Evolutionary conservation across 2,113 vertebrate genomes (phyloP).

Genomic region (Menura novaehollandiae): DNA sequence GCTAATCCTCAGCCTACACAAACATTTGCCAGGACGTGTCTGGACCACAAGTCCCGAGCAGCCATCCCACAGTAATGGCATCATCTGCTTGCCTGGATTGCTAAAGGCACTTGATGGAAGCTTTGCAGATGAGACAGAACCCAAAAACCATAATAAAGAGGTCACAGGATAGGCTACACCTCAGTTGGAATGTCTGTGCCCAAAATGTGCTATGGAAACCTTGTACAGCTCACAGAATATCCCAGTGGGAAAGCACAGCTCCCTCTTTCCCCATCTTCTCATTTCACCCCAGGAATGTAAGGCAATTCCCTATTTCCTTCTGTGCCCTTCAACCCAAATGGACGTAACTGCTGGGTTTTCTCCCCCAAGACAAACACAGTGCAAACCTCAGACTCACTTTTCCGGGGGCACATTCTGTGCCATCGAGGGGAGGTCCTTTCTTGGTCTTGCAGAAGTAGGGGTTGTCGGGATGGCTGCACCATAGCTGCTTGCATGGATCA

Average conservation of each 20-base stretch:
- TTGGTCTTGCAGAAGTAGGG: conserved; percentile 99
- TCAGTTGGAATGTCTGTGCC: not conserved
- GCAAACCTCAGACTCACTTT: conserved; percentile 75
- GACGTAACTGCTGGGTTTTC: fast-evolving
- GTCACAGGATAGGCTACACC: not conserved
- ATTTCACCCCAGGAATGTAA: not conserved
- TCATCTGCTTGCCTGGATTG: not conserved
- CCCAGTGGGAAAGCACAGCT: not conserved
- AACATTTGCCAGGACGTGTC: not conserved
- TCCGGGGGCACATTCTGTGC: conserved; percentile 90
- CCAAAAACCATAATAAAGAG: not conserved
- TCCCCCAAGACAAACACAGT: fast-evolving
- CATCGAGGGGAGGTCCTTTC: conserved; percentile 96
- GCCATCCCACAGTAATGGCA: not conserved
- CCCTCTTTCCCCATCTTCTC: not conserved
- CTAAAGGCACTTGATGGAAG: not conserved
- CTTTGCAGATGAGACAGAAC: not conserved
- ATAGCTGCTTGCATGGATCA: conserved; percentile 96
- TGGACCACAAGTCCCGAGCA: not conserved
- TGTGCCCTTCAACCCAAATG: not conserved
- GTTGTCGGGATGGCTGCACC: conserved; percentile 98
- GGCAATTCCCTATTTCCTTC: not conserved
- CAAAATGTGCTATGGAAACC: not conserved
- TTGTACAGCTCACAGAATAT: fast-evolving
- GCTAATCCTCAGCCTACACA: not conserved